Conservation (phyloP, 2,888 invertebrate genomes). For the Gastracanthus pulcherrimus region DNA sequence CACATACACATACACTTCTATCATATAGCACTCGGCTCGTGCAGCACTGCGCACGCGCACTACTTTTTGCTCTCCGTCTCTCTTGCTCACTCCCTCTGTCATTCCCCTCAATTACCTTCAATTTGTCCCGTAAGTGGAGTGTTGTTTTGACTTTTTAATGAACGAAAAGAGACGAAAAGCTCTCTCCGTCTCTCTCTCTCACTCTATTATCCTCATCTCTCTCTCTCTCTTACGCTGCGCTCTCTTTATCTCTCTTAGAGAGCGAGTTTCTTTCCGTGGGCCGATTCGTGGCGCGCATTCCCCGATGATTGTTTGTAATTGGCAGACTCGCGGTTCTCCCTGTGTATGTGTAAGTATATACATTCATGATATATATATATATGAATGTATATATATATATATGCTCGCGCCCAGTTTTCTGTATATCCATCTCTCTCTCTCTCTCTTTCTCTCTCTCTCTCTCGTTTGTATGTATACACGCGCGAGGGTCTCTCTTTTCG, state of each 20-base stretch:
- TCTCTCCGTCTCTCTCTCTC: constrained; percentile 17
- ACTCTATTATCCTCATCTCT: background rate
- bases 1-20: no score
- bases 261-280: constrained; percentile 49
- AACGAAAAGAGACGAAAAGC: constrained; percentile 42
- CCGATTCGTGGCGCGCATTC: constrained; percentile 53
- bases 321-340: constrained; percentile 27
- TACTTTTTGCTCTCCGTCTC: constrained; percentile 26
- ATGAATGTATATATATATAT: background rate
- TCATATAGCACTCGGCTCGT: no score
- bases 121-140: constrained; percentile 53
- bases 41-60: background rate
- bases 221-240: constrained; percentile 9
- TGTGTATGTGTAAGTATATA: no score
- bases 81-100: constrained; percentile 35
- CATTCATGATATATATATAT: no score
- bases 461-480: background rate
- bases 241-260: constrained; percentile 15
- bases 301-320: constrained; percentile 55
- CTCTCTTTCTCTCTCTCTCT: background rate
- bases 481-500: background rate
- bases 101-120: constrained; percentile 49
- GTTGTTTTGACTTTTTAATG: constrained; percentile 55
- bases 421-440: background rate
- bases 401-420: background rate